Base-by-base conservation (phyloP, 2,888 invertebrate genomes). In the Lissocephala sabroskyi region DNA sequence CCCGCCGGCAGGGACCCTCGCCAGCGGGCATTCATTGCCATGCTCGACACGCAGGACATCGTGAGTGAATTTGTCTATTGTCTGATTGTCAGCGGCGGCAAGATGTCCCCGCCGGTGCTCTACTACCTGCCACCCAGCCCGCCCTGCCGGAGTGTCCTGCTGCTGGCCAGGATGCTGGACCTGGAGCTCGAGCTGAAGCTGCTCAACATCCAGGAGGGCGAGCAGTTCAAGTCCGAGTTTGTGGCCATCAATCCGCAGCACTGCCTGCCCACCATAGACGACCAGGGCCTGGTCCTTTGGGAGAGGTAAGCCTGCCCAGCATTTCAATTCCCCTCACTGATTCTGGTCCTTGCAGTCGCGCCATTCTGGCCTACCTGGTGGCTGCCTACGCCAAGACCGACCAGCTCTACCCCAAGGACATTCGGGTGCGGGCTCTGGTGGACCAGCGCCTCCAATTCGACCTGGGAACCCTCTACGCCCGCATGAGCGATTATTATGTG, bases 331-430 rank as follows among this genome's bases (percentile, higher is more conserved):
- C n/a, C n/a, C n/a, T n/a, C n/a, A n/a, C n/a, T n/a, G n/a, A n/a
- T n/a, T n/a, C n/a, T 18, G 0, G 14, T 13, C 5, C 3, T 11
- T 4, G 9, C 0, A 9, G 2, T 3, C 85, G 85, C 3, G 85
- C 88, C 0, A 90, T 90, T 52, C 83, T 89, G 70, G 81, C 86
- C 9, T 91, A 90, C 75, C 78, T 91, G 70, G 87, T 85, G 1
- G 86, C 88, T 41, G 86, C 88, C 59, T 90, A 90, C 70, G 89
- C 81, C 28, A 88, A 89, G 62, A 86, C 88, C 45, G 88, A 89
- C 56, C 83, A 85, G 5, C 81, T 90, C 10, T 89, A 87, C 74
- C 89, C 90, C 0, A 87, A 86, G 53, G 89, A 90, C 58, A 82
- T 88, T 0, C 86, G 88, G 52, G 84, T 86, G 37, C 85, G 88